A percentile compares a stretch with the other conserved stretches of the same genome.
phyloP scores from a whole-genome alignment of 2,888 invertebrate genomes.

The Clanis bilineata region DNA sequence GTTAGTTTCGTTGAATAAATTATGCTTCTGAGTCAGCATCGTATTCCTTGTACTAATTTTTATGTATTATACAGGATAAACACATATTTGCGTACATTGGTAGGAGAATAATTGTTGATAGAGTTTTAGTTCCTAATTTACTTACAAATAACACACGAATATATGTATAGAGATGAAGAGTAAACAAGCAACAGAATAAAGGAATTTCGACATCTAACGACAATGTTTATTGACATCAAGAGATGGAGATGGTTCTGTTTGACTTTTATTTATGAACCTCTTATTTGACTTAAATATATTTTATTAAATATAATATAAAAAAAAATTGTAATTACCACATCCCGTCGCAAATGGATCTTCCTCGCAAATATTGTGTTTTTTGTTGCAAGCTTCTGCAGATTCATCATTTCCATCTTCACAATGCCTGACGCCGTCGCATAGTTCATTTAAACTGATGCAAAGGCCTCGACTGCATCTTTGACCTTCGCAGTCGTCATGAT shows the following conservation, averaged over 20 bases:
- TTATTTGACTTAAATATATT: neutral
- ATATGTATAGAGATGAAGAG: neutral
- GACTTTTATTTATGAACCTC: neutral
- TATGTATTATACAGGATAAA: neutral
- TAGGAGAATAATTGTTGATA: neutral
- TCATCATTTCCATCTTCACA: slow-evolving; percentile 89
- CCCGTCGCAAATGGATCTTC: slow-evolving; percentile 56
- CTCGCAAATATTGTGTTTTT: slow-evolving; percentile 50
- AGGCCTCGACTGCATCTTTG: slow-evolving; percentile 86
- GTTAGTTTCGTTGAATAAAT: neutral
- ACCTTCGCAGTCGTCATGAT: slow-evolving; percentile 76
- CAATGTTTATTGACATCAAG: neutral
- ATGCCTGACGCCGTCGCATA: slow-evolving; percentile 86
- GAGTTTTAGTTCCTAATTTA: neutral
- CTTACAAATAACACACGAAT: neutral
- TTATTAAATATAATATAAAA: neutral
- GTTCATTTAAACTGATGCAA: slow-evolving; percentile 81
- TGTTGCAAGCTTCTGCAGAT: slow-evolving; percentile 65
- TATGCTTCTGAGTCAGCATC: neutral
- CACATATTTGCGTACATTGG: neutral
- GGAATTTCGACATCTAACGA: neutral
- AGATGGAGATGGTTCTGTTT: neutral
- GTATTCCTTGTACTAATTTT: neutral
- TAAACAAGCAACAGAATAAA: neutral
- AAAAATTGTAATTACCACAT: slow-evolving; percentile 52